Evolutionary conservation across 37 sponge, comb jelly and placozoan genomes (phyloP).

Genomic region (Aplysina aerophoba): DNA sequence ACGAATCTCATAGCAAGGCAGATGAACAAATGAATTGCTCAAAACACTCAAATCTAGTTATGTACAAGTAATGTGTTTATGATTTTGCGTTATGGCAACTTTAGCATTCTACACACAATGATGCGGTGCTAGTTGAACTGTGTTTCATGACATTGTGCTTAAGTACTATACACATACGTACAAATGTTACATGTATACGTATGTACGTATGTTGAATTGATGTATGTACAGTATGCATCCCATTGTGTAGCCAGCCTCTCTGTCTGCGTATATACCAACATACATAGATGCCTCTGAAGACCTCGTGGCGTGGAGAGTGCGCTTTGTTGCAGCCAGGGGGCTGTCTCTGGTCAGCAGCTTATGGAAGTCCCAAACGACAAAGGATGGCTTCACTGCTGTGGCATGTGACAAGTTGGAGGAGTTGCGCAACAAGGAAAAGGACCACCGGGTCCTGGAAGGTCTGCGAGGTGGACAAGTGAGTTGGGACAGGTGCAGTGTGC

Average conservation of each 20-base stretch:
- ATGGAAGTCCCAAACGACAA: conserved; percentile 44
- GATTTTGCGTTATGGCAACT: too few relatives aligned
- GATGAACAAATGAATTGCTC: too few relatives aligned
- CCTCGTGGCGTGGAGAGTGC: conserved; percentile 43
- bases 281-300: conserved; percentile 1
- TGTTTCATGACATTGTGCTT: too few relatives aligned
- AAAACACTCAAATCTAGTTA: too few relatives aligned
- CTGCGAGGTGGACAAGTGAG: conserved; percentile 58
- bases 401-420: conserved; percentile 58
- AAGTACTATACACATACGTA: too few relatives aligned
- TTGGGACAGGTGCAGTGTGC: neutral
- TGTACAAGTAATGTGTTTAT: too few relatives aligned
- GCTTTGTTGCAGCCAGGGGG: conserved; percentile 60
- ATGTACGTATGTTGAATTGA: neutral
- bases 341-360: conserved; percentile 50
- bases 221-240: too few relatives aligned
- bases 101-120: too few relatives aligned
- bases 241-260: too few relatives aligned
- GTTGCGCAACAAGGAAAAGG: conserved; percentile 46
- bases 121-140: too few relatives aligned
- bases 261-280: neutral
- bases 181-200: too few relatives aligned
- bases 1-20: too few relatives aligned
- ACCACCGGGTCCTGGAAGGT: conserved; percentile 61
- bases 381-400: conserved; percentile 68